A percentile compares a stretch with the other conserved stretches of the same genome.
Conservation (phyloP, 2,113 vertebrate species). For the Leptosomus discolor region DNA sequence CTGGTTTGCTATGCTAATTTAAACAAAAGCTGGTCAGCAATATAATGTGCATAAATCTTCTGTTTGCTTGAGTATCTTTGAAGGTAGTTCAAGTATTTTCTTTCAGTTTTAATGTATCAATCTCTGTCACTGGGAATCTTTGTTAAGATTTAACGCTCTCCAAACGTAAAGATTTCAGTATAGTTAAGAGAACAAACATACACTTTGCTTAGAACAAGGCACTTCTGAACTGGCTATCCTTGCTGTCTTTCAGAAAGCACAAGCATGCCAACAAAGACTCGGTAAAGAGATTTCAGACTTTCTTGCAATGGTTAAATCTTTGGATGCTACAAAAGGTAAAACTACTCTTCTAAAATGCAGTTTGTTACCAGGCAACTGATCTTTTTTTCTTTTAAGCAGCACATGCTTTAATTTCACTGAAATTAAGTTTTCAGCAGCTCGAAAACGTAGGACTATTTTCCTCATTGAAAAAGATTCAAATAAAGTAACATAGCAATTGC, state of each 20-base stretch:
- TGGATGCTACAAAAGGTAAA: constrained; percentile 84
- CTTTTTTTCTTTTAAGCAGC: background rate
- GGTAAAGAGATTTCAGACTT: constrained; percentile 82
- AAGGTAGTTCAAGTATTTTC: background rate
- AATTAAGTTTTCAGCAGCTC: background rate
- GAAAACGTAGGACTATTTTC: background rate
- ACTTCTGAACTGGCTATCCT: background rate
- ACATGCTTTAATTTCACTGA: background rate
- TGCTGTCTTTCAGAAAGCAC: constrained; percentile 80
- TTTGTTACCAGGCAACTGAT: background rate
- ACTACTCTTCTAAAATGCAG: background rate
- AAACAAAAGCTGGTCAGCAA: background rate
- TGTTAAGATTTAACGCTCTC: background rate
- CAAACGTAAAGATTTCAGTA: background rate
- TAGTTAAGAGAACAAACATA: background rate
- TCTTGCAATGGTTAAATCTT: constrained; percentile 80
- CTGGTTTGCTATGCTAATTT: background rate
- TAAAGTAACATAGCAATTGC: background rate
- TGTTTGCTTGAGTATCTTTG: background rate
- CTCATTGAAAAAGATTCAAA: background rate
- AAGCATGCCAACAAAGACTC: constrained; percentile 83
- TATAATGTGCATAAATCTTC: background rate
- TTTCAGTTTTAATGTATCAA: background rate
- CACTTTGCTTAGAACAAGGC: background rate
- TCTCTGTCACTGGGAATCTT: background rate